Conservation (phyloP, 35 echinoderm and acorn worm species). For the Stichopus chloronotus region DNA sequence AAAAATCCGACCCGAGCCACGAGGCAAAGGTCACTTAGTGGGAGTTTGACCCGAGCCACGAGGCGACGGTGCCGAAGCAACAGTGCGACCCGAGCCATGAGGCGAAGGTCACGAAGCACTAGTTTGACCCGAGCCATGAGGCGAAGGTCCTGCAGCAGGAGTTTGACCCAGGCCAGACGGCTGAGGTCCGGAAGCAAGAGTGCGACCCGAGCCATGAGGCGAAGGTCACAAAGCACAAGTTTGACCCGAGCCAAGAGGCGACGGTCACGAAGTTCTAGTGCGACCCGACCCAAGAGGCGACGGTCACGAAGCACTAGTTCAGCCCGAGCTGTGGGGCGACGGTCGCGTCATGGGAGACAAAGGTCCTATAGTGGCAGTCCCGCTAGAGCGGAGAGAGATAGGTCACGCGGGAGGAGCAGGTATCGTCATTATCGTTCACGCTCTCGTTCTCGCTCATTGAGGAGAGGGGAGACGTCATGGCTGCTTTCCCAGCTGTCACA, state of each 20-base stretch:
- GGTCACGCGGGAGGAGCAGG: constrained; percentile 13
- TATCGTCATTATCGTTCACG: constrained; percentile 5
- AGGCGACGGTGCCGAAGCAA: too few species aligned
- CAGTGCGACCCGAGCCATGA: too few species aligned
- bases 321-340: background rate
- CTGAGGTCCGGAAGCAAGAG: too few species aligned
- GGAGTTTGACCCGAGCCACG: background rate
- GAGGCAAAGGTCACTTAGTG: background rate
- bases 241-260: background rate
- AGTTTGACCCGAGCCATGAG: too few species aligned
- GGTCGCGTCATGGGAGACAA: background rate
- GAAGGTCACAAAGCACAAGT: background rate
- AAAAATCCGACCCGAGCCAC: background rate
- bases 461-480: constrained; percentile 3
- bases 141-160: too few species aligned
- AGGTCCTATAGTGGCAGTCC: background rate
- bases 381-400: background rate
- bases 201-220: background rate
- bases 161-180: too few species aligned
- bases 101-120: too few species aligned
- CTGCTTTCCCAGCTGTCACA: constrained; percentile 21
- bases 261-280: background rate
- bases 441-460: constrained; percentile 7
- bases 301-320: background rate
- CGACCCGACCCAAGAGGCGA: background rate